These are phyloP conservation scores for Corella eumyota DNA, from an alignment of 23 tunicate genomes.

Conservation along the genomic window DNA sequence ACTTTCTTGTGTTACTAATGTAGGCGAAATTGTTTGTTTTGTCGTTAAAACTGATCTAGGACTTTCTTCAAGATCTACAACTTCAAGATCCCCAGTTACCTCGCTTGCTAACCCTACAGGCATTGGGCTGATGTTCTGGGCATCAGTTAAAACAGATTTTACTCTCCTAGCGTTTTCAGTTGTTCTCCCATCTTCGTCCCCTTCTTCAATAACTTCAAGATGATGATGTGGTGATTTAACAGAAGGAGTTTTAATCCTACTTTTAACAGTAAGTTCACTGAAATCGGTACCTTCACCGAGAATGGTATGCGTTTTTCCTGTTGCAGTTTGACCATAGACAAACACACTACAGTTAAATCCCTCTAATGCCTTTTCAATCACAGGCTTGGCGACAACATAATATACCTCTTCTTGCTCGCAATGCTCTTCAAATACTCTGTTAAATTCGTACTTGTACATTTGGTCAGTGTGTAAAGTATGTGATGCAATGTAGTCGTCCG, in stretches of 20 bases:
- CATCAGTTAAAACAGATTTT: too few species aligned
- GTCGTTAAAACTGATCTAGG: too few species aligned
- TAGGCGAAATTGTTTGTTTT: too few species aligned
- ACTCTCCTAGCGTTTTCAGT: too few species aligned
- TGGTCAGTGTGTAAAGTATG: slow-evolving; percentile 3
- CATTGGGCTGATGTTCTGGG: too few species aligned
- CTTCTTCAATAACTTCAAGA: too few species aligned
- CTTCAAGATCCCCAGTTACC: too few species aligned
- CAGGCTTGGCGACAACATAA: slow-evolving; percentile 42
- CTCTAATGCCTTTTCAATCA: slow-evolving; percentile 46
- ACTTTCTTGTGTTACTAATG: background rate
- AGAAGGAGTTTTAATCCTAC: too few species aligned
- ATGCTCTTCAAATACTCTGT: slow-evolving; percentile 48
- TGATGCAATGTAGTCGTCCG: slow-evolving; percentile 9
- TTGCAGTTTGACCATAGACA: slow-evolving; percentile 92
- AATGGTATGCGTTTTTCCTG: slow-evolving; percentile 82
- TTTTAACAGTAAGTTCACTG: background rate
- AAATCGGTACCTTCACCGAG: slow-evolving; percentile 32
- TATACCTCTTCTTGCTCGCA: slow-evolving; percentile 58
- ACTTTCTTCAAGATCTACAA: too few species aligned
- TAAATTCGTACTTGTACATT: slow-evolving; percentile 39
- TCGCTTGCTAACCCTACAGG: too few species aligned
- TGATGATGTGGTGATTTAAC: too few species aligned
- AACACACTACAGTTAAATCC: slow-evolving; percentile 94
- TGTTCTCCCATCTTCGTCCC: too few species aligned